These are phyloP conservation scores for Magallana gigas DNA, from an alignment of 1,140 invertebrate genomes.

Conservation along the genomic window DNA sequence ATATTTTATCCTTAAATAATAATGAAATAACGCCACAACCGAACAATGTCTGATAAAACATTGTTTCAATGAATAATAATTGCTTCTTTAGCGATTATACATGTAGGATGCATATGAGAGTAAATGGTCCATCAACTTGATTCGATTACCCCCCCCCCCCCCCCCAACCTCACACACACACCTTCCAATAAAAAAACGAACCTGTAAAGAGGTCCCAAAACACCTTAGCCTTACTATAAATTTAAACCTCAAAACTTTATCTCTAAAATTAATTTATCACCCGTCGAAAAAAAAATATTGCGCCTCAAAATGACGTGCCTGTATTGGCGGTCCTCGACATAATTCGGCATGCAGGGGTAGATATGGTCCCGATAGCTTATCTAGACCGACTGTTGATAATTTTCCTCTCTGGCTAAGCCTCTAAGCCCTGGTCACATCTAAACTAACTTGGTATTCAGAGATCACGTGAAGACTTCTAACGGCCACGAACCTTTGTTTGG, in stretches of 20 bases:
- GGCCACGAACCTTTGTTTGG: background rate
- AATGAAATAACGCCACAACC: too few relatives aligned
- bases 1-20: too few relatives aligned
- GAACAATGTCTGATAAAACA: too few relatives aligned
- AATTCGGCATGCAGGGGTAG: slow-evolving; percentile 15
- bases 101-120: too few relatives aligned
- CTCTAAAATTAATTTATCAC: slow-evolving; percentile 21
- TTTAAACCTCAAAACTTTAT: slow-evolving; percentile 19
- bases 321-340: slow-evolving; percentile 20
- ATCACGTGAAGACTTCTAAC: slow-evolving; percentile 33
- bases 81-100: too few relatives aligned
- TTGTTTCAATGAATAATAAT: too few relatives aligned
- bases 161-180: too few relatives aligned
- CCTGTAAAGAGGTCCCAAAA: background rate
- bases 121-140: too few relatives aligned
- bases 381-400: slow-evolving; percentile 20
- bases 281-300: slow-evolving; percentile 36
- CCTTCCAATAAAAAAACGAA: background rate
- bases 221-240: slow-evolving; percentile 16
- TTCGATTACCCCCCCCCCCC: too few relatives aligned
- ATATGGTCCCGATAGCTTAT: slow-evolving; percentile 22
- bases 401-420: background rate
- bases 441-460: slow-evolving; percentile 28
- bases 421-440: slow-evolving; percentile 28
- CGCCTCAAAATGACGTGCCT: slow-evolving; percentile 17